These are phyloP conservation scores for Donacobius atricapilla DNA, from an alignment of 2,113 vertebrate species.

Conservation along the genomic window DNA sequence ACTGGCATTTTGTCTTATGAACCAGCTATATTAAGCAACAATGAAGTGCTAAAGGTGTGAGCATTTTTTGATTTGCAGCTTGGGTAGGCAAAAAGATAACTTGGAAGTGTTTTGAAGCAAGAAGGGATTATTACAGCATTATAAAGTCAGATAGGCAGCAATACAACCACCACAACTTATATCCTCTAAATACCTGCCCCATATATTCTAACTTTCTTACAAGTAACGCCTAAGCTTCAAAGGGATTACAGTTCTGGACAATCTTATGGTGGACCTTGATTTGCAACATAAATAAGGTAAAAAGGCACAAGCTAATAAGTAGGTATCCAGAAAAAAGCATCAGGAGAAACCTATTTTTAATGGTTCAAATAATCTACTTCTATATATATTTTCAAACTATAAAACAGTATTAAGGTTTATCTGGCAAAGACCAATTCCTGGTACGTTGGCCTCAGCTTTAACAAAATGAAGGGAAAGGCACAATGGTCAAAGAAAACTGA, in stretches of 20 bases:
- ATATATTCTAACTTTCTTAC: not conserved
- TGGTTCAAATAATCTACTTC: not conserved
- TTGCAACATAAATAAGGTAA: not conserved
- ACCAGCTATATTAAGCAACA: not conserved
- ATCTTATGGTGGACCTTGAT: not conserved
- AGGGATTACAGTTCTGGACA: not conserved
- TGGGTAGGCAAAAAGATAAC: conserved; percentile 22
- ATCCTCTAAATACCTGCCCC: not conserved
- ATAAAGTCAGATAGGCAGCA: conserved; percentile 11
- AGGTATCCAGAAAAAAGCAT: not conserved
- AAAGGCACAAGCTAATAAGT: not conserved
- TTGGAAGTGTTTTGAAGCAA: not conserved
- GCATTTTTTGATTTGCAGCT: not conserved
- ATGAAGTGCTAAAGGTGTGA: not conserved
- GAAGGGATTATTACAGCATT: not conserved
- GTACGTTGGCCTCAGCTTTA: not conserved
- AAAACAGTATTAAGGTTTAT: not conserved
- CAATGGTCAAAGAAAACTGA: not conserved
- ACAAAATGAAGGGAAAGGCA: not conserved
- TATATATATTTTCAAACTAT: not conserved
- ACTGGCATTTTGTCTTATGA: not conserved
- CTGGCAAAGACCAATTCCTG: not conserved
- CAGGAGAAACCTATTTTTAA: not conserved
- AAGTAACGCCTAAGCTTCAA: not conserved
- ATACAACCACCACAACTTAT: not conserved